Conservation (phyloP, 1,140 invertebrate species). For the Muscidifurax raptorellus region DNA sequence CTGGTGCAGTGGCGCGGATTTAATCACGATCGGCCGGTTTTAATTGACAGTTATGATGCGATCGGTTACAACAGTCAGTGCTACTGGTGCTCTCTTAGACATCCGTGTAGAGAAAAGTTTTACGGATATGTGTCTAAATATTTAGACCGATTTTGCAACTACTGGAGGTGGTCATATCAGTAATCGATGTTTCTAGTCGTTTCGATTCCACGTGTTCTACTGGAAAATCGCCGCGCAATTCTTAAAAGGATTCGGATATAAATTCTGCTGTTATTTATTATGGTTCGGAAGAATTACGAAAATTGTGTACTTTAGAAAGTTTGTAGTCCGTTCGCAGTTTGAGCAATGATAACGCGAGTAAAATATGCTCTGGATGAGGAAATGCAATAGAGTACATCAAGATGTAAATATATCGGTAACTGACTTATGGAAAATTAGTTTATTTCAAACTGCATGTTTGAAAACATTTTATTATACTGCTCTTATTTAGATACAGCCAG, state of each 20-base stretch:
- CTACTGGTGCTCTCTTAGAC: no score
- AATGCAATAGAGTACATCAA: no score
- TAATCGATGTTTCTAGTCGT: not conserved
- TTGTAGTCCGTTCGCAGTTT: not conserved
- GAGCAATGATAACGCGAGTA: not conserved
- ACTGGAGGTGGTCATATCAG: not conserved
- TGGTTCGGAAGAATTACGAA: not conserved
- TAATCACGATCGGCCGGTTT: not conserved
- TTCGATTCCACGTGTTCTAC: not conserved
- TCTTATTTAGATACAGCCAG: not conserved
- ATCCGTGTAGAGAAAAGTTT: no score
- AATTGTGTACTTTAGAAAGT: constrained; percentile 22
- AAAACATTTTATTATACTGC: not conserved
- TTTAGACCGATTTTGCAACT: not conserved
- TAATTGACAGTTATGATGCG: constrained; percentile 17
- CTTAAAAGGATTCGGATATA: not conserved
- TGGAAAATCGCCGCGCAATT: not conserved
- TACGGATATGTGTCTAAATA: not conserved
- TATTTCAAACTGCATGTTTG: not conserved
- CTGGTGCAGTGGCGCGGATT: not conserved
- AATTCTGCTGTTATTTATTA: not conserved
- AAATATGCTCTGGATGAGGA: no score
- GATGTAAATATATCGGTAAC: no score
- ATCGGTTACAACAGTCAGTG: not conserved
- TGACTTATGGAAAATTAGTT: not conserved